Percentiles rank a stretch among this genome's conserved stretches.
These are phyloP conservation scores for Triplophysa siluroides DNA, from an alignment of 2,113 vertebrate species.

Conservation along the genomic window DNA sequence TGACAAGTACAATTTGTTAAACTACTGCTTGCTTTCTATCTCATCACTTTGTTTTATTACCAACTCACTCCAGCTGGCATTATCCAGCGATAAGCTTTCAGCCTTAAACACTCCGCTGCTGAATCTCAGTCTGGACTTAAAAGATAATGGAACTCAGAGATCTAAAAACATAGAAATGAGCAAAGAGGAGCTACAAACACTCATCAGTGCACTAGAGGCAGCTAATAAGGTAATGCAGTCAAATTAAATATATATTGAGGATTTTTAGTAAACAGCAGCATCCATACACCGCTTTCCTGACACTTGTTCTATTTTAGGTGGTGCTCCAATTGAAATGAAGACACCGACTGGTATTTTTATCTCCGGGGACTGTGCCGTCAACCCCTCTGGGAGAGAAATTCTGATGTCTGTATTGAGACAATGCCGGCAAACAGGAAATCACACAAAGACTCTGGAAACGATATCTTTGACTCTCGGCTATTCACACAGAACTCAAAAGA, in stretches of 20 bases:
- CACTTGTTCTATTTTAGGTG: conserved; percentile 75
- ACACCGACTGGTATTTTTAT: neutral
- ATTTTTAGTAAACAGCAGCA: neutral
- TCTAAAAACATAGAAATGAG: conserved; percentile 87
- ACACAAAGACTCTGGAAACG: neutral
- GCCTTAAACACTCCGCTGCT: conserved; percentile 89
- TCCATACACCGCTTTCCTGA: conserved; percentile 11
- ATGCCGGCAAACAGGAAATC: neutral
- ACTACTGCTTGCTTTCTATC: neutral
- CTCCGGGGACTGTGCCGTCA: neutral
- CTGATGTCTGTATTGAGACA: neutral
- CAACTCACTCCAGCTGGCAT: conserved; percentile 77
- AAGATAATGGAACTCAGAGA: conserved; percentile 77
- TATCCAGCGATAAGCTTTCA: conserved; percentile 95
- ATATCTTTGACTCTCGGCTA: neutral
- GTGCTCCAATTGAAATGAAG: conserved; percentile 86
- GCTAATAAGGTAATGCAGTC: conserved; percentile 86
- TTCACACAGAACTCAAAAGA: neutral
- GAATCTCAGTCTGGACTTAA: conserved; percentile 86
- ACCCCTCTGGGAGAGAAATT: neutral
- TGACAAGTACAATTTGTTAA: neutral
- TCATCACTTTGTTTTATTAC: neutral
- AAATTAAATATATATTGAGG: neutral
- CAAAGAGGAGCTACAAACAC: conserved; percentile 86
- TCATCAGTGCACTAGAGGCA: conserved; percentile 87